Evolutionary conservation across 2,113 vertebrate genomes (phyloP), one percentile per base, ranked within the genome.

Genomic region (Clarias batrachus): DNA sequence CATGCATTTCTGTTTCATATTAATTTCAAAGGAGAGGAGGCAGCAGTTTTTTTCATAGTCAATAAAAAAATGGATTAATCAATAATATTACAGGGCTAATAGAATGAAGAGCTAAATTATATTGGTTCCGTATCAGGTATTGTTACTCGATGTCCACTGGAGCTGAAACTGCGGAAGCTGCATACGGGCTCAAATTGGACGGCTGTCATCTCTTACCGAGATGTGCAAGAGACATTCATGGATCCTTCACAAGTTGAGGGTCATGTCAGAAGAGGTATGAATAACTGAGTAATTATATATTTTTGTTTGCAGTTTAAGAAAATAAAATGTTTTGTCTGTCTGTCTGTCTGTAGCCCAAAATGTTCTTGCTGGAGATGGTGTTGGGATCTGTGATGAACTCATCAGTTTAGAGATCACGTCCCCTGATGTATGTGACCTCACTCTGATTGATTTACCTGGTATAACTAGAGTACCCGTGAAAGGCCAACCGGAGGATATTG

Each of bases 381-480:
- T 89, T n/a, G 93, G 85, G 4, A 95, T 97, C 86, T 96, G 95
- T 1, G 48, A 52, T 0, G 85, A 95, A 3, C 90, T 96, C 3
- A 96, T 97, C 84, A 94, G 70, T 62, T 90, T 97, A 57, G 93
- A 96, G 86, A 74, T 97, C 85, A 41, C 17, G 13, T 95, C 95
- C 33, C 92, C 92, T 3, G 33, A 91, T 0, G 94, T 96, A 56
- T 95, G 95, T 0, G 95, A 97, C 25, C 93, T 97, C 87, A 96
- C 96, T 0, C 88, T 97, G 3, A 97, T 96, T 76, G 96, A 96
- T 90, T 94, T 97, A 11, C 96, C 96, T 16, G 96, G 96, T 13
- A 97, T 97, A 85, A 93, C 95, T 85, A 92, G 96, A 90, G 95
- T 96, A 77, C 92, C 96, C 0, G 88, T 96, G 30, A 94, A 94